Evolutionary conservation across 1,140 invertebrate species (phyloP), one percentile per base, ranked within the genome.

Genomic region (Cherax destructor): DNA sequence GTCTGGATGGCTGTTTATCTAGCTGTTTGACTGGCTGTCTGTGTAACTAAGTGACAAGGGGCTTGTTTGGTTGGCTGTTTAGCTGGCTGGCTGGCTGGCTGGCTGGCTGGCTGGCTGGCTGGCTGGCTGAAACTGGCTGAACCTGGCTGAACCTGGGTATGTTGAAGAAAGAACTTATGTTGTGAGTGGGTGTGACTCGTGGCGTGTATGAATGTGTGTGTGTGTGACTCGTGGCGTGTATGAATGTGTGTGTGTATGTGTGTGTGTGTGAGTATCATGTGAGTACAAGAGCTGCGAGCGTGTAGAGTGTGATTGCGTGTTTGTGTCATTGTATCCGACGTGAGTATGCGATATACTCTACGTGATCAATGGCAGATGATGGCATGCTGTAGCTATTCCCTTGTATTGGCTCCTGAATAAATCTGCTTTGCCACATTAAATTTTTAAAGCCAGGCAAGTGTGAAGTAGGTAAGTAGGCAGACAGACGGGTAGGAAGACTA

Each of bases 151-250:
- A 72, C 47, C 56, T 69, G 7, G 52, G 56, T 77, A 50, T 11
- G 72, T 59, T 50, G 74, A 78, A 10, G n/a, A n/a, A 78, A 18
- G 61, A 65, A 0, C 79, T 86, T 56, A 77, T 59, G 74, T 24
- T 47, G 69, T 50, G 50, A 86, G 21, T 77, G 85, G 81, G 81
- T 83, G 50, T 13, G 9, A 78, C 85, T 78, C n/a, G 78, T 24
- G 79, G n/a, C 79, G 49, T 59, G 50, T 56, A 16, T 80, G 50
- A 4, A 21, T 59, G n/a, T 56, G 50, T n/a, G 79, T 56, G 50
- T 56, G 79, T 80, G 50, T 80, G 47, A 78, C 85, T 78, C n/a
- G 78, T 18, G 4, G 50, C 11, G 24, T 59, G 13, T 56, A 18
- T 56, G 79, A 6, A 50, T 56, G 79, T 56, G 49, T 59, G 47